Evolutionary conservation across 2,113 vertebrate species (phyloP), one percentile per base, ranked within the genome.

Genomic region (Chamaetylas fuelleborni): DNA sequence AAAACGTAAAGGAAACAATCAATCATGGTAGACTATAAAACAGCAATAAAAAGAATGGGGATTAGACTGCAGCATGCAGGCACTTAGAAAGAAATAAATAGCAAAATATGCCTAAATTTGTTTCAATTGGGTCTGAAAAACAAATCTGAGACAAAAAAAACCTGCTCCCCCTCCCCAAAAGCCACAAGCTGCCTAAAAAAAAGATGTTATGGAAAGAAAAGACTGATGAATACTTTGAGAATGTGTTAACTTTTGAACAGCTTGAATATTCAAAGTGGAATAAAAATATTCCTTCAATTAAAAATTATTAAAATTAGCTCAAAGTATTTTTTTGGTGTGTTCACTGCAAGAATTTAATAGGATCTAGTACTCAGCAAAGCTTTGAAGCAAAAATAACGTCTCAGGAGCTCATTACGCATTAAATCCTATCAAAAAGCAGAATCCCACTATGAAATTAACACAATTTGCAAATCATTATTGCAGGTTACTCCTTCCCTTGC

Each of bases 241-340:
- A 86, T 29, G 34, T 57, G 88, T 91, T 94, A 96, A 96, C 86
- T 94, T 96, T 92, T 92, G 91, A 95, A 90, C 73, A 93, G 86
- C 83, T 96, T 96, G 94, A 96, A 97, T 96, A 97, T 96, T 97
- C 94, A 97, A 94, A 96, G 94, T 88, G 83, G 91, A 94, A 96
- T 94, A 96, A 96, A 97, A 94, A 96, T 96, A 95, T 89, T 95
- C 71, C 92, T 97, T 97, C 95, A 97, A 97, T 96, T 95, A 97
- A 97, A 97, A 97, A 97, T 94, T 97, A 96, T 96, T 97, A 96
- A 96, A 97, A 96, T 96, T 89, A 96, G 95, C 95, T 96, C 95
- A 94, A 93, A 95, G 95, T 97, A 93, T 80, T 96, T 94, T 96
- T 97, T 96, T 94, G 67, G 94, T 92, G 72, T 94, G 91, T 80